Conservation (phyloP, 2,888 invertebrate genomes). For the Galeopsomyia nigrocyanea region DNA sequence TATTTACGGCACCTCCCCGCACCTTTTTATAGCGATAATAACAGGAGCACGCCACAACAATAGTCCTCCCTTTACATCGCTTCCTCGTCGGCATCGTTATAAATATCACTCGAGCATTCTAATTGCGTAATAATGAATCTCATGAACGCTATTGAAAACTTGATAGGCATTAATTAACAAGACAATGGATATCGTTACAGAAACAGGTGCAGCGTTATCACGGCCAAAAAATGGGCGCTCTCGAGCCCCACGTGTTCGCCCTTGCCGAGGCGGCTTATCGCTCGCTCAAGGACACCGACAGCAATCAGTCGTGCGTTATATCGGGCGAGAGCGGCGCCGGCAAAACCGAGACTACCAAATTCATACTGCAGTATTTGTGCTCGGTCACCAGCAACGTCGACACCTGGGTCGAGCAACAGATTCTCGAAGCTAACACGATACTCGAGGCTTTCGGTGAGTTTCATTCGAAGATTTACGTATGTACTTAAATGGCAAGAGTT, state of each 20-base stretch:
- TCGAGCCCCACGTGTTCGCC: conserved; percentile 92
- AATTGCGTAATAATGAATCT: too few relatives aligned
- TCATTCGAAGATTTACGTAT: not conserved
- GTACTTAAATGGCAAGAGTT: too few relatives aligned
- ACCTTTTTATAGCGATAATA: too few relatives aligned
- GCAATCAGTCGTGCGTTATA: conserved; percentile 88
- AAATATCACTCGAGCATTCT: too few relatives aligned
- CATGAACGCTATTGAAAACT: too few relatives aligned
- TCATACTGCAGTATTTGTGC: conserved; percentile 92
- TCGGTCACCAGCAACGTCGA: conserved; percentile 87
- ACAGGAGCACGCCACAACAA: too few relatives aligned
- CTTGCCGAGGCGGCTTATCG: conserved; percentile 91
- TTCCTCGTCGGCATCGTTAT: too few relatives aligned
- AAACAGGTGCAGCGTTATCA: conserved; percentile 86
- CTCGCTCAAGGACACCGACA: conserved; percentile 75
- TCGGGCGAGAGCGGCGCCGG: conserved; percentile 95
- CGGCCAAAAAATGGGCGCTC: conserved; percentile 83
- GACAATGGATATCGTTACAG: conserved; percentile 70
- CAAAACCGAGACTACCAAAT: conserved; percentile 93
- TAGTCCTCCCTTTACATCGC: too few relatives aligned
- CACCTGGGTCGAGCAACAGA: conserved; percentile 96
- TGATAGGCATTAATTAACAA: too few relatives aligned
- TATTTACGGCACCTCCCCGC: too few relatives aligned
- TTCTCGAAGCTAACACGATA: conserved; percentile 93
- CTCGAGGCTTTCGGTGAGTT: conserved; percentile 90